Evolutionary conservation across 2,113 vertebrate species (phyloP).

Genomic region (Accipiter cooperii): DNA sequence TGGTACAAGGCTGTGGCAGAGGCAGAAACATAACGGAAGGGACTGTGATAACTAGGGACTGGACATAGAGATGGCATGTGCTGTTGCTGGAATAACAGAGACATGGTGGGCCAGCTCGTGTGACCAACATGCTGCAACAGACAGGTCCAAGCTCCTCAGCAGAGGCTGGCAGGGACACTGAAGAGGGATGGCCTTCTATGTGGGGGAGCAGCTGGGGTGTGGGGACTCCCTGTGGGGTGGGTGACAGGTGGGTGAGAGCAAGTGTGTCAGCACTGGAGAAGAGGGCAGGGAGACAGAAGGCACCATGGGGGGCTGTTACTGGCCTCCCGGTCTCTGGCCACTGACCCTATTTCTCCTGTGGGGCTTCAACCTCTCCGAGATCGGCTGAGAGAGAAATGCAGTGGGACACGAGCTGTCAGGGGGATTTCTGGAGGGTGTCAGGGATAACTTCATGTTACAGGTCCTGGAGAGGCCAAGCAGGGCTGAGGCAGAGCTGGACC

Average conservation of each 20-base stretch:
- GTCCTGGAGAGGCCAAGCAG: background rate
- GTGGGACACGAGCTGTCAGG: rapidly evolving
- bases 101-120: background rate
- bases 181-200: background rate
- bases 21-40: background rate
- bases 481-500: background rate
- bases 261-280: background rate
- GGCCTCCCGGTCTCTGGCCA: background rate
- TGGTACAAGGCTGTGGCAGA: background rate
- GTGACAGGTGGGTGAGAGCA: background rate
- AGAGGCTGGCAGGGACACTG: background rate
- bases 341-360: background rate
- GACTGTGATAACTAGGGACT: background rate
- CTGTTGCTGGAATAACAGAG: background rate
- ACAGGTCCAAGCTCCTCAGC: background rate
- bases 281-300: background rate
- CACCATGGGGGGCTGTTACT: rapidly evolving
- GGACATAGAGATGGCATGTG: background rate
- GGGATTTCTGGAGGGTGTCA: background rate
- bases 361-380: background rate
- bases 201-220: background rate
- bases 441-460: too few relatives aligned
- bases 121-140: rapidly evolving
- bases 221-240: background rate
- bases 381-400: background rate